Evolutionary conservation across 2,113 vertebrate species (phyloP).

Genomic region (Scortum barcoo): DNA sequence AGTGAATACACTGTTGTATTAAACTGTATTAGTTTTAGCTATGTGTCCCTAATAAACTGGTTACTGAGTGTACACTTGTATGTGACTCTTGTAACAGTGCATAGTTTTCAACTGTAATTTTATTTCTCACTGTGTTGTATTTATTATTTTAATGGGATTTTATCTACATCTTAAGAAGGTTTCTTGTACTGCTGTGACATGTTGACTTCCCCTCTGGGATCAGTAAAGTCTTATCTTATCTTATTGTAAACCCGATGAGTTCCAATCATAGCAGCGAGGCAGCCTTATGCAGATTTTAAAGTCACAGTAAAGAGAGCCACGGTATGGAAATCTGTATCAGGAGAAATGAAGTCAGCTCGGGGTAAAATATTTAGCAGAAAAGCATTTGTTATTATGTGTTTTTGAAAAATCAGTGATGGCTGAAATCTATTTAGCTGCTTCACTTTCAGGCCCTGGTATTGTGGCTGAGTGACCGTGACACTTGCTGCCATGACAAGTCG

Average conservation of each 20-base stretch:
- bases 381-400: not conserved
- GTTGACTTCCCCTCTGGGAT: slow-evolving; percentile 1
- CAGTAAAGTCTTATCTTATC: not conserved
- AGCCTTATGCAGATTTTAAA: not conserved
- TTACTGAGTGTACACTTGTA: not conserved
- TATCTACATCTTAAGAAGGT: not conserved
- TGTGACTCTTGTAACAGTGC: not conserved
- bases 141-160: not conserved
- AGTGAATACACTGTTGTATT: not conserved
- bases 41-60: not conserved
- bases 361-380: not conserved
- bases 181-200: not conserved
- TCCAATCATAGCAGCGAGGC: not conserved
- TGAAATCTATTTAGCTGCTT: slow-evolving; percentile 6
- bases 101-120: not conserved
- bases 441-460: not conserved
- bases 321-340: not conserved
- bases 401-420: not conserved
- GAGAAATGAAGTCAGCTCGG: not conserved
- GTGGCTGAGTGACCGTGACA: not conserved
- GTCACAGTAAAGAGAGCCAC: not conserved
- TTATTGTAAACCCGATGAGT: not conserved
- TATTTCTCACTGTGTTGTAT: not conserved
- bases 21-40: not conserved
- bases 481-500: slow-evolving; percentile 1